Conservation (phyloP, 1,140 invertebrate species). For the Zophobas atratus region DNA sequence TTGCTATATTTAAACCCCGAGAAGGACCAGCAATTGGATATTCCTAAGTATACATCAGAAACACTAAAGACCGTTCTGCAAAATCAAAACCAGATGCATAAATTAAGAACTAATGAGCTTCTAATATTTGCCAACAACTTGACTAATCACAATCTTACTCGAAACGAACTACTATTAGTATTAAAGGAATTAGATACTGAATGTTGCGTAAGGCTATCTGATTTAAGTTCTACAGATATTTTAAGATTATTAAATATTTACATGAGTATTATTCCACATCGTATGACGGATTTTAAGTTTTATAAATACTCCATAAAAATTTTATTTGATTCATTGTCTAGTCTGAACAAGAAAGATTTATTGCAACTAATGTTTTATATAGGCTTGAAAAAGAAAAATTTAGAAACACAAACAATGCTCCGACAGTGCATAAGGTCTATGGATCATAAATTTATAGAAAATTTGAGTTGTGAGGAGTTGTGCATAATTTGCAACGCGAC, state of each 20-base stretch:
- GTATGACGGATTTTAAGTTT: slow-evolving; percentile 58
- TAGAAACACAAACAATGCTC: slow-evolving; percentile 55
- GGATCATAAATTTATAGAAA: slow-evolving; percentile 52
- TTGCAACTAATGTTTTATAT: slow-evolving; percentile 65
- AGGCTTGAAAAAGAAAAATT: slow-evolving; percentile 62
- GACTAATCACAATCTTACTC: slow-evolving; percentile 45
- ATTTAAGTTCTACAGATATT: slow-evolving; percentile 52
- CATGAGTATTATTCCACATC: slow-evolving; percentile 57
- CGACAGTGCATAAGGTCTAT: slow-evolving; percentile 59
- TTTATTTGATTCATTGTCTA: slow-evolving; percentile 49
- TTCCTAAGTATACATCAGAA: slow-evolving; percentile 6
- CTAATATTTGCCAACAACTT: slow-evolving; percentile 46
- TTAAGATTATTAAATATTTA: slow-evolving; percentile 59
- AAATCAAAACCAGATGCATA: slow-evolving; percentile 25
- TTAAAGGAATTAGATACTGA: slow-evolving; percentile 58
- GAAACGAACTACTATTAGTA: slow-evolving; percentile 54
- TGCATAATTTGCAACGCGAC: slow-evolving; percentile 65
- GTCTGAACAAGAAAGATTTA: slow-evolving; percentile 58
- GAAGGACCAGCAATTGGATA: slow-evolving; percentile 25
- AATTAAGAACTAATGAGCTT: slow-evolving; percentile 42
- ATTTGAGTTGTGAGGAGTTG: slow-evolving; percentile 60
- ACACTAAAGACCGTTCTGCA: slow-evolving; percentile 34
- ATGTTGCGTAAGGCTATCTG: slow-evolving; percentile 54
- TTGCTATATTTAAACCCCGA: slow-evolving; percentile 57
- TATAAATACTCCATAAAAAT: slow-evolving; percentile 57